Conservation (phyloP, 2,797 vertebrate species). For the Cheirogaleus major region DNA sequence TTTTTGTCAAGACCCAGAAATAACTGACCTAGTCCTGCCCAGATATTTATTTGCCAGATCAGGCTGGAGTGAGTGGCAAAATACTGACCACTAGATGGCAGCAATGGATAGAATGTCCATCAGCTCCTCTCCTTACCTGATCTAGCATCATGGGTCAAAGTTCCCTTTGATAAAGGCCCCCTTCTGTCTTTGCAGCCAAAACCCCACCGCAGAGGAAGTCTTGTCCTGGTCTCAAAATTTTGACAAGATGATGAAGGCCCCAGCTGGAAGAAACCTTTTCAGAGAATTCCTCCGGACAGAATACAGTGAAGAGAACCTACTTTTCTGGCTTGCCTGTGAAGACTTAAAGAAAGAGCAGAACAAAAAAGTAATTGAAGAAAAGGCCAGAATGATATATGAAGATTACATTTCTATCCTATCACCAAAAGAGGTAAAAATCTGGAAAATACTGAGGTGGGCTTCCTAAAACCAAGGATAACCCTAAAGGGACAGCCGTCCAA, state of each 20-base stretch:
- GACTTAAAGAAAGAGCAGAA: slow-evolving; percentile 96
- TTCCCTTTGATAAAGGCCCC: background rate
- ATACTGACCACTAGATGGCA: slow-evolving; percentile 60
- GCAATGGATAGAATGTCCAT: background rate
- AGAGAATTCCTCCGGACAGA: slow-evolving; percentile 97
- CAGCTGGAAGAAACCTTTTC: slow-evolving; percentile 95
- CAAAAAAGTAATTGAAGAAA: slow-evolving; percentile 93
- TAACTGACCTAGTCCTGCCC: background rate
- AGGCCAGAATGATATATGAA: slow-evolving; percentile 97
- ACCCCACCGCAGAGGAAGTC: slow-evolving; percentile 94
- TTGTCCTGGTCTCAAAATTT: slow-evolving; percentile 98
- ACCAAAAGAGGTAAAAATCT: slow-evolving; percentile 94
- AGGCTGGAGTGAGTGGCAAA: background rate
- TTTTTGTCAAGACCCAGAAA: background rate
- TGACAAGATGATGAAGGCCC: slow-evolving; percentile 97
- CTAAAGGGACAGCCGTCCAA: background rate
- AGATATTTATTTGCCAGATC: background rate
- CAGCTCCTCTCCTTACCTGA: accelerated
- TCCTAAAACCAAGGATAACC: background rate
- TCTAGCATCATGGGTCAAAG: accelerated
- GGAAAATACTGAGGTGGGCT: slow-evolving; percentile 31
- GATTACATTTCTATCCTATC: slow-evolving; percentile 99
- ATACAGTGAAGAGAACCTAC: slow-evolving; percentile 98
- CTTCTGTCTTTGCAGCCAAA: slow-evolving; percentile 84
- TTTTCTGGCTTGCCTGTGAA: slow-evolving; percentile 99